These are phyloP conservation scores for Dolomedes plantarius DNA, from an alignment of 2,888 invertebrate species.

Conservation along the genomic window DNA sequence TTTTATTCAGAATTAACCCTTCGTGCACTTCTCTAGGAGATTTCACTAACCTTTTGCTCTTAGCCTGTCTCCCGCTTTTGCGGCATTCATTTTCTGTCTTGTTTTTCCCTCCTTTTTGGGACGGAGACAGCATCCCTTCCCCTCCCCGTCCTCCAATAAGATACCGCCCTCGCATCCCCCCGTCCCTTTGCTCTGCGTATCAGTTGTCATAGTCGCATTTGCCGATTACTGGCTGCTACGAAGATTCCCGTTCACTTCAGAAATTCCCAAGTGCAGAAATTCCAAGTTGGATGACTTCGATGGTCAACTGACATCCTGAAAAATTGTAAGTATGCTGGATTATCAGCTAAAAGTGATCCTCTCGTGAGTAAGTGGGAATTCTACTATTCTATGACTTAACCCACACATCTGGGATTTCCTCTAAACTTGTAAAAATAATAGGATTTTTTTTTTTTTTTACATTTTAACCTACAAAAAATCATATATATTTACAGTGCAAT, in stretches of 20 bases:
- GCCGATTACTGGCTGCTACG: constrained; percentile 6
- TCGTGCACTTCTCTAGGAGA: not conserved
- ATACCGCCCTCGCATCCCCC: constrained; percentile 48
- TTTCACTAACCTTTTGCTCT: not conserved
- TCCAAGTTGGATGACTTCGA: constrained; percentile 19
- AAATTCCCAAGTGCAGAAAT: not conserved
- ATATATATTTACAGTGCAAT: too few species aligned
- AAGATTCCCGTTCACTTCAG: not conserved
- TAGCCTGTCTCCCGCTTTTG: not conserved
- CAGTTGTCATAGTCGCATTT: constrained; percentile 61
- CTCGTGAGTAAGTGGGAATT: too few species aligned
- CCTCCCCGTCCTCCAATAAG: constrained; percentile 56
- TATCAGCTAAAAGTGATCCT: too few species aligned
- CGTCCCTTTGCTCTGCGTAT: constrained; percentile 37
- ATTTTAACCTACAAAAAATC: too few species aligned
- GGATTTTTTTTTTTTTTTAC: too few species aligned
- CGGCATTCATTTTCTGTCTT: constrained; percentile 5
- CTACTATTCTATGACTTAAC: too few species aligned
- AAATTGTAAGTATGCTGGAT: constrained; percentile 22
- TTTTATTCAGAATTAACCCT: not conserved
- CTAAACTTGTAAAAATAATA: too few species aligned
- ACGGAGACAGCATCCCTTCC: constrained; percentile 27
- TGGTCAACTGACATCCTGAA: constrained; percentile 27
- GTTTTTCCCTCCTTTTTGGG: constrained; percentile 59
- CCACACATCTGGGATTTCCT: too few species aligned